Evolutionary conservation across 2,797 vertebrate species (phyloP).

Genomic region (Sebastes alutus): DNA sequence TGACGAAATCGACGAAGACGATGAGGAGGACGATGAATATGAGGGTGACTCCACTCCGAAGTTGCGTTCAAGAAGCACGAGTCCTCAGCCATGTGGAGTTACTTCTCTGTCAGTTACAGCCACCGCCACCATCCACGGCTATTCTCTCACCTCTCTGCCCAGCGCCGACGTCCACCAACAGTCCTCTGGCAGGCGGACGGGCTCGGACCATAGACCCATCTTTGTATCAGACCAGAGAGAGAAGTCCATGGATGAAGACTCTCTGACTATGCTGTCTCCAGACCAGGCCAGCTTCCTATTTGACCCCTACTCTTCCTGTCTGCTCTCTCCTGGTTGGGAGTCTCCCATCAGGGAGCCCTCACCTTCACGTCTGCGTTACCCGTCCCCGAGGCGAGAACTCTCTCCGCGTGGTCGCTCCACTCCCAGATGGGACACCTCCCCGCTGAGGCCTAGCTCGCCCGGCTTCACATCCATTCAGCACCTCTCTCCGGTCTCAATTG

Average conservation of each 20-base stretch:
- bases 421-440: slow-evolving; percentile 89
- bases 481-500: slow-evolving; percentile 73
- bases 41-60: slow-evolving; percentile 96
- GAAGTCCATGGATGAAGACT: slow-evolving; percentile 89
- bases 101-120: slow-evolving; percentile 89
- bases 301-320: slow-evolving; percentile 91
- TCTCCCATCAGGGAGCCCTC: slow-evolving; percentile 93
- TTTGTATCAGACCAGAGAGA: slow-evolving; percentile 74
- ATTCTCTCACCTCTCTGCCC: slow-evolving; percentile 81
- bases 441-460: slow-evolving; percentile 90
- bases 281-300: slow-evolving; percentile 89
- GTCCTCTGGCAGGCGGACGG: slow-evolving; percentile 80
- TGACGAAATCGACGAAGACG: slow-evolving; percentile 95
- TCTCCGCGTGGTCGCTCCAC: slow-evolving; percentile 91
- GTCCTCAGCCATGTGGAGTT: slow-evolving; percentile 89
- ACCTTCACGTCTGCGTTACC: slow-evolving; percentile 89
- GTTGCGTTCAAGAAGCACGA: slow-evolving; percentile 94
- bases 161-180: slow-evolving; percentile 85
- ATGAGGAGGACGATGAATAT: slow-evolving; percentile 95
- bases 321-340: slow-evolving; percentile 93
- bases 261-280: slow-evolving; percentile 82
- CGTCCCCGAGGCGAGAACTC: slow-evolving; percentile 92
- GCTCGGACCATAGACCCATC: slow-evolving; percentile 51
- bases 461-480: slow-evolving; percentile 80
- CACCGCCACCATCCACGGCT: slow-evolving; percentile 79